Percentiles rank a stretch among this genome's conserved stretches.
Conservation (phyloP, 2,888 invertebrate species). For the Xestia xanthographa region DNA sequence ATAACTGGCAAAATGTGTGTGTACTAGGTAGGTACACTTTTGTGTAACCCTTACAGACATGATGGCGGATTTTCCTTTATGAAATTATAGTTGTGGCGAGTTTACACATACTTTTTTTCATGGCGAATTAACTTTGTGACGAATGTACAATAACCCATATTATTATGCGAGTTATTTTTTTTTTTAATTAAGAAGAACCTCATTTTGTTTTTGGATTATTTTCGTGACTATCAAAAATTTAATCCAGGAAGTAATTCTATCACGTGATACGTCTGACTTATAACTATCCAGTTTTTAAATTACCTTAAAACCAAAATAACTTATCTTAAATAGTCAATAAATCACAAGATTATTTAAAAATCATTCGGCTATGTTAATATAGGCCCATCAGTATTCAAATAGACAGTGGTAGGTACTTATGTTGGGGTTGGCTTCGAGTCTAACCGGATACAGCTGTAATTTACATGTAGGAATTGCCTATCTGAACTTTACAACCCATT, state of each 20-base stretch:
- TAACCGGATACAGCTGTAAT: background rate
- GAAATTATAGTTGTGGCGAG: no score
- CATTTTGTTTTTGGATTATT: background rate
- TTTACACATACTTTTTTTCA: no score
- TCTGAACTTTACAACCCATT: background rate
- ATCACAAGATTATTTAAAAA: conserved; percentile 14
- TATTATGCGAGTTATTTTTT: no score
- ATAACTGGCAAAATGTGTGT: no score
- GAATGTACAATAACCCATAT: no score
- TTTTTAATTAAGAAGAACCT: background rate
- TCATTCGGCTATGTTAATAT: conserved; percentile 11
- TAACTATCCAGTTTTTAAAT: conserved; percentile 20
- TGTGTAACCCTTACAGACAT: no score
- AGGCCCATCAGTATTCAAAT: conserved; percentile 21
- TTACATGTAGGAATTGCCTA: background rate
- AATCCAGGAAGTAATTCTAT: conserved; percentile 9
- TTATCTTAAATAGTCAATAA: conserved; percentile 9
- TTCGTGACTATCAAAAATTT: background rate
- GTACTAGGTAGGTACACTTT: no score
- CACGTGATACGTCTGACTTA: background rate
- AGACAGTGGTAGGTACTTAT: conserved; percentile 6
- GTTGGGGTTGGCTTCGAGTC: background rate
- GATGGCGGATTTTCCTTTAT: no score
- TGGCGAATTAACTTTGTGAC: no score
- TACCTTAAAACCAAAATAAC: background rate